These are phyloP conservation scores for Myotis findleyi DNA, from an alignment of 2,797 vertebrate species.

Conservation along the genomic window DNA sequence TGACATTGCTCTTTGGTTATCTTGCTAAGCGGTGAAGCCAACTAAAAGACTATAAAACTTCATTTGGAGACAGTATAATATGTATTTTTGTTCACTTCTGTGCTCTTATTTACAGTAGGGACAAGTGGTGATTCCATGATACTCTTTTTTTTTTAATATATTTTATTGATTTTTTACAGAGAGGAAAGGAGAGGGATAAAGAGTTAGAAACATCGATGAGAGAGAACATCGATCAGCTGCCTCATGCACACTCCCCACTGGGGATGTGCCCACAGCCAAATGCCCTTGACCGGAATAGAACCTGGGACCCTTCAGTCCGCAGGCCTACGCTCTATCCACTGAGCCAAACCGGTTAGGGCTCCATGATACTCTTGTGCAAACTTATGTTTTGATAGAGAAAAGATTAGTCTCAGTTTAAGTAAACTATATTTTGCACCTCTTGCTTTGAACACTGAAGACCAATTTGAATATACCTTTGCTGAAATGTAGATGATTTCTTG, in stretches of 20 bases:
- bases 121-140: background rate
- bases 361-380: background rate
- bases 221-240: too few species aligned
- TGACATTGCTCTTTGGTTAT: background rate
- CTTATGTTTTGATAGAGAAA: slow-evolving; percentile 27
- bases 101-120: background rate
- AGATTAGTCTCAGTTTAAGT: background rate
- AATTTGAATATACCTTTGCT: background rate
- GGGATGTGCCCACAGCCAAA: too few species aligned
- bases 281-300: too few species aligned
- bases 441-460: slow-evolving; percentile 16
- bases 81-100: background rate
- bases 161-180: too few species aligned
- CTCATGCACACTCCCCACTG: too few species aligned
- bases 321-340: too few species aligned
- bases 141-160: background rate
- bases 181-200: too few species aligned
- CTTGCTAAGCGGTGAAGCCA: background rate
- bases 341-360: too few species aligned
- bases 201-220: too few species aligned
- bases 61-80: background rate
- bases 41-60: slow-evolving; percentile 1
- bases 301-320: too few species aligned
- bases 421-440: background rate
- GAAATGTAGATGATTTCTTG: slow-evolving; percentile 31